Base-by-base conservation (phyloP, 2,797 vertebrate genomes). In the Urocyon cinereoargenteus region DNA sequence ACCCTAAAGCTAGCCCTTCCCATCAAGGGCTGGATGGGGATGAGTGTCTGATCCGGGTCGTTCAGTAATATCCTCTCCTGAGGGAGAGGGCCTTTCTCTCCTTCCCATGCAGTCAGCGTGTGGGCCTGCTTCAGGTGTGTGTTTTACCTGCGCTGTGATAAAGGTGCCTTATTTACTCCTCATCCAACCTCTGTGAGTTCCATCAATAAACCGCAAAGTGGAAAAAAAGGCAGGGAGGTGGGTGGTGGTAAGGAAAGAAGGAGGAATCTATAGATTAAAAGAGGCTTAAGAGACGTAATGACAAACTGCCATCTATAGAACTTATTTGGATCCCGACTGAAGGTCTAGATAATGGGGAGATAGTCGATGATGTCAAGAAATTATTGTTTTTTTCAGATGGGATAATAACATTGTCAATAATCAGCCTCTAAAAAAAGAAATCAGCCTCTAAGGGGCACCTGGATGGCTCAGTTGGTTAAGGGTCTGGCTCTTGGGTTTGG, bases 321-420 rank as follows among this genome's bases (percentile, higher is more conserved):
- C 31, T 40, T 59, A 51, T 49, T 59, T 91, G 61, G 11, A 81
- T 64, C 70, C 49, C 51, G 12, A 51, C 19, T 49, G 9, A 83
- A 91, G n/a, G 21, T 40, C 5, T 68, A 8, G n/a, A 22, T 11
- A 78, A 34, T 14, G 40, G 49, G 49, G 49, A 45, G 24, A 45
- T 26, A 73, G 40, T 18, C 26, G 13, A 78, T 24, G 19, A 4
- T 45, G 22, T 57, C 51, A 68, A 66, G 24, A 81, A 78, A 84
- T 34, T 73, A 34, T 36, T 88, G 26, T 40, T 84, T 90, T 83
- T 92, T 92, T 61, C 64, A 84, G 53, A 31, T 24, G 19, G 49
- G 45, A 59, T 88, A 12, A 26, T 86, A 36, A 55, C 55, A 36
- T 61, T 57, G 13, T 66, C 55, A 15, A 62, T 28, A 72, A 14